Base-by-base conservation (phyloP, 2,797 vertebrate species). In the Chaenodraco wilsoni region DNA sequence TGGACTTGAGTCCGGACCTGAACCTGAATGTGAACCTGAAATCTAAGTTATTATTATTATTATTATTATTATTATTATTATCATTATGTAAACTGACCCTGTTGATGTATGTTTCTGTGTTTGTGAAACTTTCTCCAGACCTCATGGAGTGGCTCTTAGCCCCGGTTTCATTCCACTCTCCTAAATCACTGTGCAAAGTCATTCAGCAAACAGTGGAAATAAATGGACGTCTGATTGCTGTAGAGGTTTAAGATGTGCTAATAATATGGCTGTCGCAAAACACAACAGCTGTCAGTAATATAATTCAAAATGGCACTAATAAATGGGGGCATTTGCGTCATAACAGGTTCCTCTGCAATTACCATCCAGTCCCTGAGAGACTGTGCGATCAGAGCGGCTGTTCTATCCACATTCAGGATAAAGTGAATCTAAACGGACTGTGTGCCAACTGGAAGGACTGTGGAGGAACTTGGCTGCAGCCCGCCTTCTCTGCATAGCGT, bases 401-500 rank as follows among this genome's bases (percentile, higher is more conserved):
- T 79, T 69, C 75, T 72, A 49, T 52, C 52, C 82, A 81, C 50
- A 83, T 50, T 65, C 5, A 0, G 49, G 82, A 76, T 69, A 67
- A 78, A 74, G 62, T 69, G 68, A 85, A 58, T 61, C 66, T 68
- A 44, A 57, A 67, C 43, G 57, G 64, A 78, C 71, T 51, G 19
- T 5, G 48, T 61, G 75, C 77, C 76, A 80, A 70, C 64, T 80
- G 69, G 74, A 86, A 66, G 54, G 73, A 72, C 67, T 72, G 44
- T 17, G 23, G 54, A 72, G 59, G 50, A 72, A 86, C 70, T 83
- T 84, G 76, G 62, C 78, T 73, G 56, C 72, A 68, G 76, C 40
- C 37, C 1, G 27, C 73, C 83, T 79, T 82, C 58, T 76, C 81
- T 66, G 66, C 73, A 76, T 81, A 83, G 79, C 27, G 80, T 76